phyloP scores from a whole-genome alignment of 2,888 invertebrate genomes.

The Stenotaenia linearis region DNA sequence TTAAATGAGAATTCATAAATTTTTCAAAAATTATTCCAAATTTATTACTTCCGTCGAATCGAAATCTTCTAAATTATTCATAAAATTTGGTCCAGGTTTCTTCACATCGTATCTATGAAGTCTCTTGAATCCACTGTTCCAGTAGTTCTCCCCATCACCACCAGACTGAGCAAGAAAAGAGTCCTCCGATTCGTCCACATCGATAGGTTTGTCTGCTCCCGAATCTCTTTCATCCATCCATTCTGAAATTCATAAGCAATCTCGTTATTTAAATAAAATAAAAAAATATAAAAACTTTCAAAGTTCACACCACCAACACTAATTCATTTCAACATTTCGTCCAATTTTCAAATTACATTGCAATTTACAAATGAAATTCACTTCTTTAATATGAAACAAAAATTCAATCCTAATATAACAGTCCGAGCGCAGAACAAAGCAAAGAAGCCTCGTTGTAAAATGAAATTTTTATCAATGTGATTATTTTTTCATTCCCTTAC shows the following conservation, averaged over 20 bases:
- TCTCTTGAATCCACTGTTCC: constrained; percentile 70
- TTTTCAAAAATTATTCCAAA: too few relatives aligned
- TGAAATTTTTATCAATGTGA: constrained; percentile 14
- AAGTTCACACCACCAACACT: too few relatives aligned
- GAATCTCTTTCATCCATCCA: neutral
- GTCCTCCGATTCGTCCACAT: neutral
- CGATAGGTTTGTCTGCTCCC: neutral
- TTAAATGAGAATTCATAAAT: too few relatives aligned
- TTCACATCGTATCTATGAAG: constrained; percentile 87
- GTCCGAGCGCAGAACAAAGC: neutral
- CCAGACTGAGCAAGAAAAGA: neutral
- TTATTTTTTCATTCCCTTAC: constrained; percentile 13
- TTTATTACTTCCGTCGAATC: constrained; percentile 39
- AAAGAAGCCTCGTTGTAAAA: neutral
- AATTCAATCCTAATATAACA: neutral
- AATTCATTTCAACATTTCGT: too few relatives aligned
- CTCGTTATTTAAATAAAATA: neutral
- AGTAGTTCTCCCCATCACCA: constrained; percentile 39
- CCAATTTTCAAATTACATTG: neutral
- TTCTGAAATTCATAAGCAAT: neutral
- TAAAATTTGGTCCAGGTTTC: constrained; percentile 83
- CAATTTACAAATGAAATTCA: neutral
- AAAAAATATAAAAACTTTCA: neutral
- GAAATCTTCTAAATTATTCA: constrained; percentile 57
- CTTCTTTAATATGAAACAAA: neutral